These are phyloP conservation scores for Coelopa pilipes DNA, from an alignment of 2,888 invertebrate genomes.

Conservation along the genomic window DNA sequence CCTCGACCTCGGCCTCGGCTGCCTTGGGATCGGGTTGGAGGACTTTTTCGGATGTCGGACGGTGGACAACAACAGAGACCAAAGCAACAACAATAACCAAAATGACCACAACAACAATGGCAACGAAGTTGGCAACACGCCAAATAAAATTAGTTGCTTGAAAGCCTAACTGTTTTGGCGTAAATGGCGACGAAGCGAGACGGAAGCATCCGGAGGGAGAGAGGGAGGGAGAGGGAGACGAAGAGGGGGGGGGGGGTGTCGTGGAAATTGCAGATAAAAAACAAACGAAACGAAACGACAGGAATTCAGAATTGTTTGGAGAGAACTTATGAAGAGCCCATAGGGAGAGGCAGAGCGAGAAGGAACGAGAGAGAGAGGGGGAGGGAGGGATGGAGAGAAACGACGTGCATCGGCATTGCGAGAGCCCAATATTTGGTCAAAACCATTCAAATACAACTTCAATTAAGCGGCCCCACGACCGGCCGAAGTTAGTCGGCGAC, in stretches of 20 bases:
- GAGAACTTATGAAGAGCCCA: too few species aligned
- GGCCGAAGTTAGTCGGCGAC: too few species aligned
- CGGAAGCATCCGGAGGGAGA: neutral
- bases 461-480: too few species aligned
- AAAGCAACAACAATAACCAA: too few species aligned
- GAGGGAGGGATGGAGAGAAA: neutral
- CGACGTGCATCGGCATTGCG: too few species aligned
- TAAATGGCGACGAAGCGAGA: neutral
- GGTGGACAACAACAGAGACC: neutral
- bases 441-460: neutral
- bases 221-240: too few species aligned
- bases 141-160: conserved; percentile 5
- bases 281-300: too few species aligned
- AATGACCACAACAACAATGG: too few species aligned
- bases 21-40: neutral
- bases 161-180: conserved; percentile 17
- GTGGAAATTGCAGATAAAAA: too few species aligned
- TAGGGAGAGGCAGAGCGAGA: neutral
- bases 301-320: too few species aligned
- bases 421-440: neutral
- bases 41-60: neutral
- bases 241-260: too few species aligned
- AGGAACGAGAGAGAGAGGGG: neutral
- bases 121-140: conserved; percentile 14
- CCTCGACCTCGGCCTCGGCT: neutral